Conservation (phyloP, 2,797 vertebrate species). For the Poeciliopsis paucimaculata region DNA sequence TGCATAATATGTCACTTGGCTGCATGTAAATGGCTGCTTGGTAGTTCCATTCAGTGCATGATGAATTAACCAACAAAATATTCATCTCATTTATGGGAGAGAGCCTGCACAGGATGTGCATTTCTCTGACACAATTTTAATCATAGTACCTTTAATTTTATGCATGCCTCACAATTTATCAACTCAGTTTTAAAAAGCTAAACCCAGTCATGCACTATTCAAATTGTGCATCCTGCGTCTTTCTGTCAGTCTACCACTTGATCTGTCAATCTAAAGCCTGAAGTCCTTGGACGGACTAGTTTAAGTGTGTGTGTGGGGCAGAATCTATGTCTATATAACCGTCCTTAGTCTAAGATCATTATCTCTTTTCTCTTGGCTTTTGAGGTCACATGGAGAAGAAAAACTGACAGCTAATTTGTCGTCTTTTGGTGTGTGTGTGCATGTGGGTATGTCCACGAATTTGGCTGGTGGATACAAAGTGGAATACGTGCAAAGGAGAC, state of each 20-base stretch:
- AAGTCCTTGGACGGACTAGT: conserved; percentile 60
- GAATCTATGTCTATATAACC: conserved; percentile 35
- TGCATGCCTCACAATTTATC: conserved; percentile 66
- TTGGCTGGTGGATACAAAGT: conserved; percentile 39
- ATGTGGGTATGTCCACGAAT: conserved; percentile 8
- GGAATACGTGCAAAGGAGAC: conserved; percentile 17
- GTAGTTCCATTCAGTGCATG: conserved; percentile 62
- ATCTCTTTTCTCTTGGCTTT: conserved; percentile 68
- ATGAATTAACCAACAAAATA: conserved; percentile 74
- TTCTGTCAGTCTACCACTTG: conserved; percentile 42
- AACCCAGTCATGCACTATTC: conserved; percentile 65
- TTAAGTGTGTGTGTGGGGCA: conserved; percentile 31
- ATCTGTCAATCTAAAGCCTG: conserved; percentile 57
- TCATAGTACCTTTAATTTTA: conserved; percentile 70
- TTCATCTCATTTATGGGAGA: conserved; percentile 64
- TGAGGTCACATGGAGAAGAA: conserved; percentile 68
- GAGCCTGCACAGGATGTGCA: conserved; percentile 41
- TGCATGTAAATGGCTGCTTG: conserved; percentile 55
- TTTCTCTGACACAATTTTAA: conserved; percentile 59
- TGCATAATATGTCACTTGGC: conserved; percentile 57
- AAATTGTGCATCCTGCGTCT: conserved; percentile 60
- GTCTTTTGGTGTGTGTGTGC: conserved; percentile 41
- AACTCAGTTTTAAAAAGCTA: conserved; percentile 57
- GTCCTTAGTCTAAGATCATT: conserved; percentile 72
- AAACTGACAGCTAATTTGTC: conserved; percentile 72